Conservation (phyloP, 2,113 vertebrate genomes). For the Cynocephalus volans region DNA sequence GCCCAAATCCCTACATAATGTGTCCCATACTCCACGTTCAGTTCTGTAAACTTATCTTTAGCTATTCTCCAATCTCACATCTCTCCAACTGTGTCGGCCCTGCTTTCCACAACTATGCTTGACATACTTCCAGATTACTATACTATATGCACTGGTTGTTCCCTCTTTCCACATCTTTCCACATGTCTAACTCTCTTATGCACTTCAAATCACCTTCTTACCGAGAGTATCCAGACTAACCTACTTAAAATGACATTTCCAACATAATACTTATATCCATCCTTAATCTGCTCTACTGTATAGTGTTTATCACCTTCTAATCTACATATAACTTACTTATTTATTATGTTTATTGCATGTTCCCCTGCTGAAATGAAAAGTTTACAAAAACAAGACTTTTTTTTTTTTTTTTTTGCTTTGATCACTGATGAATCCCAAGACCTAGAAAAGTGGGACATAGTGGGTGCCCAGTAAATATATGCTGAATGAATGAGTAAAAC, state of each 20-base stretch:
- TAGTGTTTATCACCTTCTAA: background rate
- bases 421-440: background rate
- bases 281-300: background rate
- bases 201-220: background rate
- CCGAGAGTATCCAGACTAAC: background rate
- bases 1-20: background rate
- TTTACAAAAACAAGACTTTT: background rate
- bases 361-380: background rate
- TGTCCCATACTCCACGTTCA: background rate
- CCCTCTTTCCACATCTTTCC: background rate
- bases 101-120: background rate
- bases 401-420: background rate
- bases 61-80: background rate
- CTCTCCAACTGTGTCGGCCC: background rate
- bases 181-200: background rate
- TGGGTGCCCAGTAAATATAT: background rate
- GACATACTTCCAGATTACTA: background rate
- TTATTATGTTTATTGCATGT: background rate
- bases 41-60: background rate
- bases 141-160: background rate
- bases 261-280: background rate
- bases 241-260: background rate
- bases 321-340: background rate
- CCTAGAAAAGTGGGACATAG: background rate
- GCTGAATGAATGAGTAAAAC: background rate